Evolutionary conservation across 2,113 vertebrate species (phyloP).

Genomic region (Dendropsophus ebraccatus): DNA sequence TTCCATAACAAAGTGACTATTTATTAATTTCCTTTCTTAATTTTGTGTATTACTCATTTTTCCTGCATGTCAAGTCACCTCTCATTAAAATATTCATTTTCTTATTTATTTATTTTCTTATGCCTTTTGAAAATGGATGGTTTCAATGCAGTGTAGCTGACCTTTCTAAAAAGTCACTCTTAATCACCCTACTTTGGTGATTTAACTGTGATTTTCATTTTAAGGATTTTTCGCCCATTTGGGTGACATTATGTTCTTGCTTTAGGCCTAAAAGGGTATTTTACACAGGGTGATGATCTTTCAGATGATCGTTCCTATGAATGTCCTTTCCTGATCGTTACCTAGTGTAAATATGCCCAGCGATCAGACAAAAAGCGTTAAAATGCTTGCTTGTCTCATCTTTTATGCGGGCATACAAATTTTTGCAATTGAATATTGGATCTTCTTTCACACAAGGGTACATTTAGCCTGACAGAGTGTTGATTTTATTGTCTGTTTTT

Average conservation of each 20-base stretch:
- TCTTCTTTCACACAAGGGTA: no score
- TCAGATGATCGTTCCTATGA: no score
- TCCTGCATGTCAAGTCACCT: not conserved
- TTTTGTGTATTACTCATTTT: constrained; percentile 21
- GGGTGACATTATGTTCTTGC: not conserved
- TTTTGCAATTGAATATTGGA: no score
- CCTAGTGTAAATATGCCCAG: no score
- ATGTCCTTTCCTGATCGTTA: no score
- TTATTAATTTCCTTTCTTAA: not conserved
- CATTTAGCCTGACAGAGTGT: no score
- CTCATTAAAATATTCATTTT: constrained; percentile 20
- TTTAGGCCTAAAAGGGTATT: not conserved
- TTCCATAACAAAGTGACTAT: not conserved
- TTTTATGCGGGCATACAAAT: no score
- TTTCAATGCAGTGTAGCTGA: not conserved
- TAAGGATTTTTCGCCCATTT: not conserved
- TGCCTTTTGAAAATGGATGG: not conserved
- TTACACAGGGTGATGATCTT: no score
- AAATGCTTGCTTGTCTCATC: no score
- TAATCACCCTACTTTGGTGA: constrained; percentile 3
- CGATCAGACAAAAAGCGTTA: no score
- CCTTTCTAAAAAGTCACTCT: constrained; percentile 5
- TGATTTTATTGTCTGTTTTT: no score
- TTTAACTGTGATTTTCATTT: not conserved
- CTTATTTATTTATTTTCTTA: constrained; percentile 10